Evolutionary conservation across 2,797 vertebrate species (phyloP).

Genomic region (Sebastes cheni): DNA sequence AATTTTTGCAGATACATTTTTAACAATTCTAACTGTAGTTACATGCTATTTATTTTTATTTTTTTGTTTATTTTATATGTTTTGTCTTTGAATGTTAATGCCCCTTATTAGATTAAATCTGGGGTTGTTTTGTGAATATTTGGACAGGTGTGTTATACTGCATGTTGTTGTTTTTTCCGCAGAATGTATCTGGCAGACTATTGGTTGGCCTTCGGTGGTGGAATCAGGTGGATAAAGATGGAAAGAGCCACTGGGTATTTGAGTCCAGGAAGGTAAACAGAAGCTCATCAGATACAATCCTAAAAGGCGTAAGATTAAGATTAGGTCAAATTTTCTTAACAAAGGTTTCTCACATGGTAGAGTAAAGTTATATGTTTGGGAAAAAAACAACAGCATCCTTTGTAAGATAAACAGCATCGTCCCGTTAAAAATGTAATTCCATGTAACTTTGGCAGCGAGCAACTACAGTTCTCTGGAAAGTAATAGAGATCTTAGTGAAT

Average conservation of each 20-base stretch:
- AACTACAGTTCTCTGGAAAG: neutral
- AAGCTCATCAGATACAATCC: neutral
- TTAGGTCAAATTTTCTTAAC: neutral
- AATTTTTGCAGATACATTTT: neutral
- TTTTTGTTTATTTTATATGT: neutral
- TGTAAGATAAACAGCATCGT: neutral
- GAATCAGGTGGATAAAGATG: conserved; percentile 94
- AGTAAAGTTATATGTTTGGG: neutral
- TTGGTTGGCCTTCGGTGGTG: conserved; percentile 97
- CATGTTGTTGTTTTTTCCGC: neutral
- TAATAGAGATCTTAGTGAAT: neutral
- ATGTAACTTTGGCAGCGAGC: neutral
- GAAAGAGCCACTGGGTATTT: conserved; percentile 93
- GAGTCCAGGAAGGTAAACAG: conserved; percentile 89
- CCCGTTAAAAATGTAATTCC: neutral
- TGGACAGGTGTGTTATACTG: neutral
- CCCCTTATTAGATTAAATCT: neutral
- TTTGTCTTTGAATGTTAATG: neutral
- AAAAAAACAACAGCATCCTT: neutral
- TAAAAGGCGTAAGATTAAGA: too few species aligned
- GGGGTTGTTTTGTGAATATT: neutral
- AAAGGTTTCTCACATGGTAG: neutral
- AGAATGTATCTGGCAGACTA: conserved; percentile 94
- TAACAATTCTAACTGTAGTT: neutral
- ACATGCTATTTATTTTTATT: neutral